Conservation (phyloP, 2,888 invertebrate genomes). For the Monoplex corrugatus region DNA sequence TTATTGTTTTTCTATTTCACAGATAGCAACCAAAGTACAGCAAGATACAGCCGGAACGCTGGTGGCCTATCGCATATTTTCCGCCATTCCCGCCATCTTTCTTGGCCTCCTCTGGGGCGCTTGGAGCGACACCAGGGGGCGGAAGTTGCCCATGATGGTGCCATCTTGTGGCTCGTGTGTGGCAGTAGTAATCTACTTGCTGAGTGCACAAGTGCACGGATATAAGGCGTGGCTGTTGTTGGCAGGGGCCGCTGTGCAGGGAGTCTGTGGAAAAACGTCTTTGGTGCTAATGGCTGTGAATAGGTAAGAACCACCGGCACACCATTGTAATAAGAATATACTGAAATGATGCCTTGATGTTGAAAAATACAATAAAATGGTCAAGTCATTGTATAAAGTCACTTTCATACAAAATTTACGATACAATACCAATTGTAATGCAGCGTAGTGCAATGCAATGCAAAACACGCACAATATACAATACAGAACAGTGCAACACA, state of each 20-base stretch:
- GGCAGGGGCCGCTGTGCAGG: slow-evolving; percentile 76
- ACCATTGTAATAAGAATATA: too few relatives aligned
- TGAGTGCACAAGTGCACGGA: slow-evolving; percentile 62
- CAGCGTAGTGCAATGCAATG: too few relatives aligned
- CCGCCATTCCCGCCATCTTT: slow-evolving; percentile 79
- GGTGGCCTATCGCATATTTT: slow-evolving; percentile 76
- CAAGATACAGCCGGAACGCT: slow-evolving; percentile 72
- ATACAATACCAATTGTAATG: too few relatives aligned
- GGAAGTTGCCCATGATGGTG: slow-evolving; percentile 79
- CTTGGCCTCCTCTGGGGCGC: slow-evolving; percentile 80
- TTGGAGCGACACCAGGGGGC: slow-evolving; percentile 78
- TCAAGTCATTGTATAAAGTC: too few relatives aligned
- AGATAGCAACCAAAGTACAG: slow-evolving; percentile 65
- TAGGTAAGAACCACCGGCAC: slow-evolving; percentile 68
- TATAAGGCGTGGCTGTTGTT: slow-evolving; percentile 72
- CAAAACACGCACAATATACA: too few relatives aligned
- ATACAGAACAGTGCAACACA: too few relatives aligned
- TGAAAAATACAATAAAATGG: too few relatives aligned
- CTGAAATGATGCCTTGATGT: too few relatives aligned
- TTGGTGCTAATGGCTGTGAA: slow-evolving; percentile 81
- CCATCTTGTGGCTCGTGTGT: slow-evolving; percentile 78
- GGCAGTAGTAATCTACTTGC: slow-evolving; percentile 76
- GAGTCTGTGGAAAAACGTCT: slow-evolving; percentile 79
- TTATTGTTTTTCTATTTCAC: too few relatives aligned
- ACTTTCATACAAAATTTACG: too few relatives aligned